Evolutionary conservation across 1,140 invertebrate species (phyloP).

Genomic region (Lordiphosa stackelbergi): DNA sequence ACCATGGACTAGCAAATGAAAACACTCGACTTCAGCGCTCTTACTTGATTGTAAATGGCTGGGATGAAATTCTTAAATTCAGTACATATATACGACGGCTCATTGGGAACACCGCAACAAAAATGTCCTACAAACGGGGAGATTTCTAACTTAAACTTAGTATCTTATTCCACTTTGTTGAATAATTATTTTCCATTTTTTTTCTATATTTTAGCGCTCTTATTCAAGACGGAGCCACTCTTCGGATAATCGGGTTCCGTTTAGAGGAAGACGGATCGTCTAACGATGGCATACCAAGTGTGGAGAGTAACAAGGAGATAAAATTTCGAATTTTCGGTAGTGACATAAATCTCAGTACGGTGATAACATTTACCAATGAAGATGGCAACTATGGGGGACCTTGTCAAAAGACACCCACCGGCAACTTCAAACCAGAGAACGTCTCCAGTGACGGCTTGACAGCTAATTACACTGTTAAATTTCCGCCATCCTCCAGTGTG

Average conservation of each 20-base stretch:
- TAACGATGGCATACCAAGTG: conserved; percentile 82
- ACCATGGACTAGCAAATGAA: no score
- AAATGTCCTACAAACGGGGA: no score
- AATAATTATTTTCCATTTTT: no score
- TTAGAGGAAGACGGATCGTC: conserved; percentile 82
- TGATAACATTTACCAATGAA: conserved; percentile 84
- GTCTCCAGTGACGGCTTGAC: conserved; percentile 78
- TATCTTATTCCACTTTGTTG: no score
- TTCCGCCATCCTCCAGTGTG: conserved; percentile 78
- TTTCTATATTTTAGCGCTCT: conserved; percentile 11
- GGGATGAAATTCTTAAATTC: no score
- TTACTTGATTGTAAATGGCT: no score
- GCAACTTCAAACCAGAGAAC: conserved; percentile 76
- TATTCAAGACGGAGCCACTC: not conserved
- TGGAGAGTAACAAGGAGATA: conserved; percentile 80
- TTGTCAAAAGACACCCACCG: conserved; percentile 79
- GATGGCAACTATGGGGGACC: conserved; percentile 78
- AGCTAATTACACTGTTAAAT: conserved; percentile 80
- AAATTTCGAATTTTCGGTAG: conserved; percentile 86
- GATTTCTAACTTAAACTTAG: no score
- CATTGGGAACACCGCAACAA: no score
- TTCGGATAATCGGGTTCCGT: conserved; percentile 80
- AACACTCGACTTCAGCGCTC: no score
- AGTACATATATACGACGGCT: no score
- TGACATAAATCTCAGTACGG: conserved; percentile 82